Percentiles rank a stretch among this genome's conserved stretches.
phyloP scores from a whole-genome alignment of 2,113 vertebrate genomes.

The Bolborhynchus lineola region DNA sequence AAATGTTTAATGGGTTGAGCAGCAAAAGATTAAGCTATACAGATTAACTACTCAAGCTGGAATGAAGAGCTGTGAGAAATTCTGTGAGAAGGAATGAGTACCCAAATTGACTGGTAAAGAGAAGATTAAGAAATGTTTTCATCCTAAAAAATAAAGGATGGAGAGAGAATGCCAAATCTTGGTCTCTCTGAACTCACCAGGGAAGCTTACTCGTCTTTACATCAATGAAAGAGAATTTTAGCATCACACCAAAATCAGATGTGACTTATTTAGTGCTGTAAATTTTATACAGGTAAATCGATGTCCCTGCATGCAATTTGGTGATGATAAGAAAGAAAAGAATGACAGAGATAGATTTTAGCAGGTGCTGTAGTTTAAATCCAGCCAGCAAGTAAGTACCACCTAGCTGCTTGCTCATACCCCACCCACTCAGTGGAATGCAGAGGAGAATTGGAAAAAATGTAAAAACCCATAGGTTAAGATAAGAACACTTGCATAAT shows the following conservation, averaged over 20 bases:
- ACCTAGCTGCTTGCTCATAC: not conserved
- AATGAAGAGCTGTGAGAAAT: not conserved
- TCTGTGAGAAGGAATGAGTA: not conserved
- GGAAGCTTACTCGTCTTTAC: not conserved
- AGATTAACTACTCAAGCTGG: not conserved
- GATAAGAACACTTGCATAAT: not conserved
- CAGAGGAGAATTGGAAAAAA: not conserved
- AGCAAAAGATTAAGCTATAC: not conserved
- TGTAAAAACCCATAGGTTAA: not conserved
- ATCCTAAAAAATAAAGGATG: not conserved
- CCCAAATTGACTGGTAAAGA: not conserved
- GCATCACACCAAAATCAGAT: not conserved
- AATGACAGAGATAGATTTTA: not conserved
- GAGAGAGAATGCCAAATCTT: not conserved
- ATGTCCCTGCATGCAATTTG: not conserved
- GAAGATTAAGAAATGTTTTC: not conserved
- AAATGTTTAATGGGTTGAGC: not conserved
- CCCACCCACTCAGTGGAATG: not conserved
- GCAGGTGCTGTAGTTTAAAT: not conserved
- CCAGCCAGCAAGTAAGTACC: not conserved
- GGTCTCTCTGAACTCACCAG: not conserved
- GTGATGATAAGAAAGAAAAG: not conserved
- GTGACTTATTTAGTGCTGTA: not conserved
- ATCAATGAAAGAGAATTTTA: not conserved
- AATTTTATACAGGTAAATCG: not conserved